Percentiles rank a stretch among this genome's conserved stretches.
Evolutionary conservation across 1,140 invertebrate genomes (phyloP).

Genomic region (Centruroides vittatus): DNA sequence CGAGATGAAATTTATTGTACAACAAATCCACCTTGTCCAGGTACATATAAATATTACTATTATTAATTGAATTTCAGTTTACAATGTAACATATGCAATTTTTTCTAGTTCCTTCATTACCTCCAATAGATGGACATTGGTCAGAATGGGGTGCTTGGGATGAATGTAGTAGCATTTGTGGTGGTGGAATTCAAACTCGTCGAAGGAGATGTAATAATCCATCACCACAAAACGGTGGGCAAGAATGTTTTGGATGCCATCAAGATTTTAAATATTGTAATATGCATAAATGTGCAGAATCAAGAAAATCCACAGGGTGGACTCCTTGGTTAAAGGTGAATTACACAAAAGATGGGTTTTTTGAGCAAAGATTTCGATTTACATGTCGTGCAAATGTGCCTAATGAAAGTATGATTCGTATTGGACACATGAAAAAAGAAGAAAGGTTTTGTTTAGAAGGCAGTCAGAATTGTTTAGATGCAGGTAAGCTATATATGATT

Average conservation of each 20-base stretch:
- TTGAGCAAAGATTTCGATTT: constrained; percentile 59
- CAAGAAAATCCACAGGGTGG: constrained; percentile 50
- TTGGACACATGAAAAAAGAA: constrained; percentile 56
- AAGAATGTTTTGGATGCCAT: constrained; percentile 49
- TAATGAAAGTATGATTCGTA: constrained; percentile 42
- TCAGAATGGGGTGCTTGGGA: constrained; percentile 31
- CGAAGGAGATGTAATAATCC: constrained; percentile 48
- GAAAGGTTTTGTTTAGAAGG: constrained; percentile 51
- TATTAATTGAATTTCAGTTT: not conserved
- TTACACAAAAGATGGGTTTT: constrained; percentile 38
- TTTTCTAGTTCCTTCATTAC: not conserved
- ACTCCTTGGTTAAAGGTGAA: constrained; percentile 54
- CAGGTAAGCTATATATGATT: constrained; percentile 15
- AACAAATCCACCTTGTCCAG: constrained; percentile 61
- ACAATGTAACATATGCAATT: not conserved
- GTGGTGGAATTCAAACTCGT: constrained; percentile 26
- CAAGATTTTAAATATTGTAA: constrained; percentile 49
- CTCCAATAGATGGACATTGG: constrained; percentile 25
- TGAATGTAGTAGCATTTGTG: constrained; percentile 26
- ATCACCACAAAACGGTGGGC: constrained; percentile 40
- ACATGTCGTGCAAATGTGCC: constrained; percentile 57
- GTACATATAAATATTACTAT: constrained; percentile 22
- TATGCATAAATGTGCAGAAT: constrained; percentile 46
- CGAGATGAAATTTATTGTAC: constrained; percentile 58
- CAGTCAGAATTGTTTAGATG: constrained; percentile 34